phyloP scores from a whole-genome alignment of 2,797 vertebrate species.

The Peromyscus aztecus region DNA sequence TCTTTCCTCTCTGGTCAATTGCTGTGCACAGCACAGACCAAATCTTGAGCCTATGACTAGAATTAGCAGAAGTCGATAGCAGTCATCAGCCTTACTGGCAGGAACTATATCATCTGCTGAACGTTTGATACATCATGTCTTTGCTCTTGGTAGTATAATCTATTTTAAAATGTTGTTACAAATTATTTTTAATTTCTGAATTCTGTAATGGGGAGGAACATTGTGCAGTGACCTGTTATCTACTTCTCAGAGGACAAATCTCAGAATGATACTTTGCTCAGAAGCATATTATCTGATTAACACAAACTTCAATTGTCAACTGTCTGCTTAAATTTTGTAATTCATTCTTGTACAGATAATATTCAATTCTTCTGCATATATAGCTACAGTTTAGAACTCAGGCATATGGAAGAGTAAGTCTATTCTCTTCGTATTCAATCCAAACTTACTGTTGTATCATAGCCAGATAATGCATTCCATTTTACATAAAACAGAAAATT shows the following conservation, averaged over 20 bases:
- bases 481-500: constrained; percentile 50
- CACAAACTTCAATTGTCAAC: constrained; percentile 7
- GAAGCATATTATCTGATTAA: background rate
- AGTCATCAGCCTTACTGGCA: background rate
- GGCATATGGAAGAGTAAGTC: background rate
- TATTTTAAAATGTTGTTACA: constrained; percentile 12
- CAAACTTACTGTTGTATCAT: background rate
- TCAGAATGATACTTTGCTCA: background rate
- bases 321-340: background rate
- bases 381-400: background rate
- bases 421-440: background rate
- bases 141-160: background rate
- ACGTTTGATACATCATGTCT: background rate
- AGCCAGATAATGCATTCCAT: constrained; percentile 29
- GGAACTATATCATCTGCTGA: background rate
- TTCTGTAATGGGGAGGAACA: background rate
- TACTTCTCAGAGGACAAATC: background rate
- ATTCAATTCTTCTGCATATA: background rate
- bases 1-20: background rate
- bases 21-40: background rate
- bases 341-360: background rate
- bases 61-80: background rate
- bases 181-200: constrained; percentile 17
- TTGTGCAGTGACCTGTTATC: background rate
- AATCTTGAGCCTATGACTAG: background rate